A percentile compares a stretch with the other conserved stretches of the same genome.
phyloP scores from a whole-genome alignment of 2,797 vertebrate genomes.

The Setipinna tenuifilis region DNA sequence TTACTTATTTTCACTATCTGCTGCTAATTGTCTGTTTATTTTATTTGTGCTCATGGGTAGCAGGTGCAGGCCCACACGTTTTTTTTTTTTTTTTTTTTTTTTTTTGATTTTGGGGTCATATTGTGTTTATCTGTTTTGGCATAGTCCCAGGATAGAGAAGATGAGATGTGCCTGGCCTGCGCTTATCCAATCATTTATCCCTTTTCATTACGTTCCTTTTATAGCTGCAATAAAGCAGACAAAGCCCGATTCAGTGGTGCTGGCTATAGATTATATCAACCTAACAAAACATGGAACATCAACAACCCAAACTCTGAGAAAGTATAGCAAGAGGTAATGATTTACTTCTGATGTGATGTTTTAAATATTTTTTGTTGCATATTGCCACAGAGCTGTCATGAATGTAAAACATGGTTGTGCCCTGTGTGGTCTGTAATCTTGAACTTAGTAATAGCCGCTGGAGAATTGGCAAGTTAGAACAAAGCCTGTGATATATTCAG shows the following conservation, averaged over 20 bases:
- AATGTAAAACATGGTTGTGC: no score
- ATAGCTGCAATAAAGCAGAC: neutral
- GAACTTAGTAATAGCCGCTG: no score
- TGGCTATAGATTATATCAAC: neutral
- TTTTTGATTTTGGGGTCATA: neutral
- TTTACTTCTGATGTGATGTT: no score
- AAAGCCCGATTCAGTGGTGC: neutral
- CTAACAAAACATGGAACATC: neutral
- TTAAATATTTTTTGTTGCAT: no score
- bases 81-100: neutral
- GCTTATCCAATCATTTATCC: neutral
- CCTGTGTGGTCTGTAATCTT: no score
- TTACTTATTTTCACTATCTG: neutral
- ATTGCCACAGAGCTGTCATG: no score
- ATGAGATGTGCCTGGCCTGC: neutral
- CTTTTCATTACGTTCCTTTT: neutral
- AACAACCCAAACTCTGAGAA: neutral
- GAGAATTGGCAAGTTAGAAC: no score
- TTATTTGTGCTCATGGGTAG: neutral
- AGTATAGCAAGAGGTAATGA: neutral
- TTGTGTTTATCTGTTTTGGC: conserved; percentile 17
- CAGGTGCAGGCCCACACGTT: neutral
- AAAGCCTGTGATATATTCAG: no score
- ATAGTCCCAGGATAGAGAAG: neutral
- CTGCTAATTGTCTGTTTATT: neutral